phyloP scores from a whole-genome alignment of 2,797 vertebrate species.

The Rhynchotus rufescens region DNA sequence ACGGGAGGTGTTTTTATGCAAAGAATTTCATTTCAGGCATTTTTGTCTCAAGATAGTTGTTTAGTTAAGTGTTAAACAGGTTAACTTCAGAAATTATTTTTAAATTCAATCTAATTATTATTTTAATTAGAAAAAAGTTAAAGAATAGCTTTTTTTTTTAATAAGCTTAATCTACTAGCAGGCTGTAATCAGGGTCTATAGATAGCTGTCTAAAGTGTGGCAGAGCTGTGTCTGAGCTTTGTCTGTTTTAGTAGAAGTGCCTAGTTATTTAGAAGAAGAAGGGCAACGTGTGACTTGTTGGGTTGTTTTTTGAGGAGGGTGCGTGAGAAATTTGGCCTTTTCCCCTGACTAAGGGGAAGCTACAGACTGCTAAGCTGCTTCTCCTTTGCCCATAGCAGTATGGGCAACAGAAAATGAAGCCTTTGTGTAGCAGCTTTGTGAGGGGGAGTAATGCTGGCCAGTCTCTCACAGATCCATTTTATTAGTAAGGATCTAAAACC shows the following conservation, averaged over 20 bases:
- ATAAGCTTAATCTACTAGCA: background rate
- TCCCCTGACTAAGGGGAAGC: background rate
- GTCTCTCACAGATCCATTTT: constrained; percentile 69
- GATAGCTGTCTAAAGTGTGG: background rate
- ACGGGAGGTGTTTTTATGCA: constrained; percentile 34
- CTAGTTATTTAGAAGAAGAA: background rate
- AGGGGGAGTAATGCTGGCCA: constrained; percentile 69
- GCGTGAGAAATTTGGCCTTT: background rate
- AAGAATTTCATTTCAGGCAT: constrained; percentile 14
- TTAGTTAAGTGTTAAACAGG: constrained; percentile 7
- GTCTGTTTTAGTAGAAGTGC: background rate
- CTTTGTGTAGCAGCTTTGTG: constrained; percentile 63
- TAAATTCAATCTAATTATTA: background rate
- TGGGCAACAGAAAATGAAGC: constrained; percentile 44
- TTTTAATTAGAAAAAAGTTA: background rate
- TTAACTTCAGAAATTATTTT: background rate
- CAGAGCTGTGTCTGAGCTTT: rapidly evolving
- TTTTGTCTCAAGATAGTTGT: constrained; percentile 19
- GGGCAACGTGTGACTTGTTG: background rate
- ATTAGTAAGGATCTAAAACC: constrained; percentile 76
- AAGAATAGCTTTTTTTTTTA: background rate
- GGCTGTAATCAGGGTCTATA: background rate
- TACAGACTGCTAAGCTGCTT: constrained; percentile 30
- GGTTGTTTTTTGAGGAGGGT: background rate
- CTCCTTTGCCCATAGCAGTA: constrained; percentile 47